Conservation (phyloP, 2,113 vertebrate species). For the Coreoperca whiteheadi region DNA sequence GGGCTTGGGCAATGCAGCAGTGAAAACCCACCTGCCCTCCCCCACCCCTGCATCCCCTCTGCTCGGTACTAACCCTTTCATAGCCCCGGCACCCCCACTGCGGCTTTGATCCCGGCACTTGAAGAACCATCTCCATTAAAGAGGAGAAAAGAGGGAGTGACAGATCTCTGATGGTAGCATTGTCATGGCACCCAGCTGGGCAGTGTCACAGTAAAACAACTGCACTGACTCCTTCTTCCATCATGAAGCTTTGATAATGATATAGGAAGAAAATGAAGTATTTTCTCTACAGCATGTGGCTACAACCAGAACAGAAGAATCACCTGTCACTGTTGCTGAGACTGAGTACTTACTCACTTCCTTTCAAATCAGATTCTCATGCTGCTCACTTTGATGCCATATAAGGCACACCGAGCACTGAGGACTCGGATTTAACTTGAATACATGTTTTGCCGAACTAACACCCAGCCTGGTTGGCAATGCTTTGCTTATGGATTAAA, state of each 20-base stretch:
- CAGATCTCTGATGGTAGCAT: constrained; percentile 47
- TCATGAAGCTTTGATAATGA: constrained; percentile 3
- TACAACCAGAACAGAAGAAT: background rate
- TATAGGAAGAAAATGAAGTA: background rate
- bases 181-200: constrained; percentile 48
- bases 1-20: constrained; percentile 51
- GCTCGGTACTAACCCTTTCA: constrained; percentile 60
- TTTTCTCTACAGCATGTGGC: background rate
- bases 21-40: constrained; percentile 11
- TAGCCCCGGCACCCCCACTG: constrained; percentile 50
- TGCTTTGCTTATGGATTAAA: constrained; percentile 7
- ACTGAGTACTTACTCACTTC: background rate
- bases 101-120: constrained; percentile 68
- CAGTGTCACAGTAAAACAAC: constrained; percentile 49
- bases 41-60: constrained; percentile 5
- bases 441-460: constrained; percentile 1
- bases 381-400: constrained; percentile 5
- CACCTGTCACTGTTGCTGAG: background rate
- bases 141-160: constrained; percentile 39
- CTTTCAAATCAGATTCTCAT: constrained; percentile 29
- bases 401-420: background rate
- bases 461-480: background rate
- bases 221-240: background rate
- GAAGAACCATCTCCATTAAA: constrained; percentile 47
- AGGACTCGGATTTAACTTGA: constrained; percentile 20